Conservation (phyloP, 2,888 invertebrate genomes). For the Oeneis ivallda region DNA sequence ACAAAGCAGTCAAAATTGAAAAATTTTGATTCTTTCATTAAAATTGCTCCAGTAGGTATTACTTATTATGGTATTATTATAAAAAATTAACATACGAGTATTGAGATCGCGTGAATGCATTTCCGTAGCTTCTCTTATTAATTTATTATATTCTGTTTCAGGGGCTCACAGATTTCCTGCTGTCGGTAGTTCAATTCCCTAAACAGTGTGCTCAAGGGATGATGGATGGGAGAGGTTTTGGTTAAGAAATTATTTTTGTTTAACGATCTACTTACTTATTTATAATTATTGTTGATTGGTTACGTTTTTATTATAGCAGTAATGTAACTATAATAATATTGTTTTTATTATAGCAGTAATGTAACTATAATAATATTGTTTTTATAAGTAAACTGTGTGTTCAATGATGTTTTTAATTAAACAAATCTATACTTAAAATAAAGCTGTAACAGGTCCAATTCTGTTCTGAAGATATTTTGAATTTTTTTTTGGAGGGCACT, state of each 20-base stretch:
- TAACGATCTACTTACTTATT: neutral
- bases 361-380: neutral
- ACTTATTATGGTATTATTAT: no score
- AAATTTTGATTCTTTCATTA: no score
- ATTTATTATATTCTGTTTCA: slow-evolving; percentile 61
- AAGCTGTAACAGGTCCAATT: no score
- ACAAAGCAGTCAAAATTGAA: no score
- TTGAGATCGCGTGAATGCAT: no score
- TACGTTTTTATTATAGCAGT: slow-evolving; percentile 20
- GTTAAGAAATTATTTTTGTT: slow-evolving; percentile 37
- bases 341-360: slow-evolving; percentile 6
- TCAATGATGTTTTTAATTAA: slow-evolving; percentile 1
- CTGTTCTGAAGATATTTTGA: no score
- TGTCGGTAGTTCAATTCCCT: slow-evolving; percentile 86
- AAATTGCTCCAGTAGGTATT: no score
- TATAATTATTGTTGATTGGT: slow-evolving; percentile 12
- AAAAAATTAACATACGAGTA: no score
- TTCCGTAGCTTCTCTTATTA: neutral
- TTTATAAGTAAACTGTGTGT: neutral
- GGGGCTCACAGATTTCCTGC: slow-evolving; percentile 85
- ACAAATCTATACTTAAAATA: no score
- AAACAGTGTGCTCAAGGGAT: slow-evolving; percentile 86
- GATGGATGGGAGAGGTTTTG: slow-evolving; percentile 83
- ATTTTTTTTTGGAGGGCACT: no score
- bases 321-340: neutral